These are phyloP conservation scores for Stegana nigrithorax DNA, from an alignment of 2,888 invertebrate genomes.

Conservation along the genomic window DNA sequence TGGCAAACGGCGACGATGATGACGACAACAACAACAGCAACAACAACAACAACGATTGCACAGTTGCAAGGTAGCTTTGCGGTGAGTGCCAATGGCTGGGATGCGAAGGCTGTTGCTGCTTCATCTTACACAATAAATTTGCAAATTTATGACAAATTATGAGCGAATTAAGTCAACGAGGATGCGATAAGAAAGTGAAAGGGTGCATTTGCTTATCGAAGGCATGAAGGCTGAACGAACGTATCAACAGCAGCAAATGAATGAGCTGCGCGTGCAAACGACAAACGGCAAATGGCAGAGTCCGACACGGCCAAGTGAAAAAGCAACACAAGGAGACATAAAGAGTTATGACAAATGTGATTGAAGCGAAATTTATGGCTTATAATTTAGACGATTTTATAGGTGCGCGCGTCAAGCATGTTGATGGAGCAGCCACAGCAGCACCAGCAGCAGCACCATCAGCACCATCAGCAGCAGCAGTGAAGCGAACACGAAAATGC, in stretches of 20 bases:
- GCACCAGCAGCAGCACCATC: not conserved
- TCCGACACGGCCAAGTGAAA: not conserved
- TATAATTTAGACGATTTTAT: not conserved
- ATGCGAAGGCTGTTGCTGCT: too few species aligned
- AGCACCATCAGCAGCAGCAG: too few species aligned
- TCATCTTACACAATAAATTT: conserved; percentile 48
- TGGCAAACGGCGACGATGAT: not conserved
- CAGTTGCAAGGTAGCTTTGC: not conserved
- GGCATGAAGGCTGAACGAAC: not conserved
- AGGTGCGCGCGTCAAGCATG: not conserved
- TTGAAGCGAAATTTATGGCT: not conserved
- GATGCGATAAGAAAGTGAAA: conserved; percentile 54
- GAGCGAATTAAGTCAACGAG: conserved; percentile 39
- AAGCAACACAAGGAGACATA: not conserved
- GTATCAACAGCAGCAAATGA: too few species aligned
- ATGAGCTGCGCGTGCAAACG: too few species aligned
- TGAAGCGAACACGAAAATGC: too few species aligned
- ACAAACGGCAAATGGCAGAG: too few species aligned
- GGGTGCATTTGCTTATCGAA: conserved; percentile 27
- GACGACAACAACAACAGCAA: not conserved
- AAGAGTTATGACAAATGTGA: conserved; percentile 9
- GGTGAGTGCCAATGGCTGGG: too few species aligned
- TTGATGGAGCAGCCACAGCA: not conserved
- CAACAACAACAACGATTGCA: not conserved
- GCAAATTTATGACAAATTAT: conserved; percentile 62